Percentiles rank a stretch among this genome's conserved stretches.
phyloP scores from a whole-genome alignment of 1,140 invertebrate species.

The Pseudomyrmex concolor region DNA sequence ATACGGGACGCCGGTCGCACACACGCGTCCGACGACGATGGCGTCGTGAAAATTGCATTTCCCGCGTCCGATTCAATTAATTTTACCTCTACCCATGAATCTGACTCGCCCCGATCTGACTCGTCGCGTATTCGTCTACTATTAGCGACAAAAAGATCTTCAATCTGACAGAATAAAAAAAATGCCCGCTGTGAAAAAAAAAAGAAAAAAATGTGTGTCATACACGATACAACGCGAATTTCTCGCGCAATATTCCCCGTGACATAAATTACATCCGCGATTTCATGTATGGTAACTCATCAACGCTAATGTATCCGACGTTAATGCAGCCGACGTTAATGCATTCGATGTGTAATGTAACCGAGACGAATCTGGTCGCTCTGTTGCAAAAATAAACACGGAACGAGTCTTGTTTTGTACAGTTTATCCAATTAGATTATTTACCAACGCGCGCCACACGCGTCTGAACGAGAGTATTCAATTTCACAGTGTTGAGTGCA shows the following conservation, averaged over 20 bases:
- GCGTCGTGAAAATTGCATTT: conserved; percentile 41
- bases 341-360: neutral
- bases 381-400: conserved; percentile 18
- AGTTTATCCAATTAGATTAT: conserved; percentile 49
- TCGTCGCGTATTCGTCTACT: conserved; percentile 1
- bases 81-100: conserved; percentile 1
- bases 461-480: conserved; percentile 44
- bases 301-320: neutral
- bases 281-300: neutral
- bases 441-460: conserved; percentile 9
- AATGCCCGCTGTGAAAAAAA: neutral
- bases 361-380: neutral
- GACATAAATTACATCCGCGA: conserved; percentile 35
- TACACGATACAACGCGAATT: neutral
- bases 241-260: conserved; percentile 19
- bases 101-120: conserved; percentile 10
- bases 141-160: neutral
- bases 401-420: conserved; percentile 27
- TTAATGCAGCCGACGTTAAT: no score
- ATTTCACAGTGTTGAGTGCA: conserved; percentile 11
- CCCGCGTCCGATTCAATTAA: conserved; percentile 25
- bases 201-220: neutral
- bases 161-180: conserved; percentile 12
- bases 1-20: no score
- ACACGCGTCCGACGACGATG: conserved; percentile 13